Base-by-base conservation (phyloP, 2,797 vertebrate genomes). In the Hydrolagus colliei region DNA sequence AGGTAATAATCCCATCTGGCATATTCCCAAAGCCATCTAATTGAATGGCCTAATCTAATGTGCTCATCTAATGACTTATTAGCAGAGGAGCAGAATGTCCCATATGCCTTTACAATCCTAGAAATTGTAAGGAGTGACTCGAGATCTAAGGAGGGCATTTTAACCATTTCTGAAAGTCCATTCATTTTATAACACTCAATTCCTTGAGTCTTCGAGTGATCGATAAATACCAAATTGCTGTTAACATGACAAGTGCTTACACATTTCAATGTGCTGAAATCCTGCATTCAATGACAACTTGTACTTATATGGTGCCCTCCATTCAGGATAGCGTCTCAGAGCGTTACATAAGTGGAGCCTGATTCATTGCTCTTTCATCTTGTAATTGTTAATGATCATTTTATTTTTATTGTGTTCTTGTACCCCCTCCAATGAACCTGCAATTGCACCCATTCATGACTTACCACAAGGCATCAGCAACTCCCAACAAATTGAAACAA, bases 391-490 rank as follows among this genome's bases (percentile, higher is more conserved):
- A 3, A 6, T 6, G 41, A 52, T 52, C 41, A 27, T 27, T 27
- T 52, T 52, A 3, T 52, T 52, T 52, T 52, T 52, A 52, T 52
- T 6, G 3, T 52, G 41, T 52, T 52, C 41, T 52, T 6, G 41
- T 52, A 52, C 3, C 41, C 41, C 41, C 6, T 3, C 41, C 2
- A 52, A 52, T 52, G 41, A 52, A 52, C 41, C 41, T 20, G 92
- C 93, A 92, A 92, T 90, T 93, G 93, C 93, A 90, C 92, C 92
- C 90, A 93, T 92, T 93, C 92, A 94, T 90, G 90, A 90, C 79
- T 84, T 71, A 84, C 65, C 79, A 10, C 16, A 68, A 0, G 11
- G 35, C 41, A 9, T 71, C 79, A 52, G 32, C 35, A n/a, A 41
- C 27, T 18, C 52, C 71, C 35, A 71, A 20, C 16, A 71, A 84